Evolutionary conservation across 2,797 vertebrate species (phyloP), one percentile per base, ranked within the genome.

Genomic region (Sebastes hopkinsi): DNA sequence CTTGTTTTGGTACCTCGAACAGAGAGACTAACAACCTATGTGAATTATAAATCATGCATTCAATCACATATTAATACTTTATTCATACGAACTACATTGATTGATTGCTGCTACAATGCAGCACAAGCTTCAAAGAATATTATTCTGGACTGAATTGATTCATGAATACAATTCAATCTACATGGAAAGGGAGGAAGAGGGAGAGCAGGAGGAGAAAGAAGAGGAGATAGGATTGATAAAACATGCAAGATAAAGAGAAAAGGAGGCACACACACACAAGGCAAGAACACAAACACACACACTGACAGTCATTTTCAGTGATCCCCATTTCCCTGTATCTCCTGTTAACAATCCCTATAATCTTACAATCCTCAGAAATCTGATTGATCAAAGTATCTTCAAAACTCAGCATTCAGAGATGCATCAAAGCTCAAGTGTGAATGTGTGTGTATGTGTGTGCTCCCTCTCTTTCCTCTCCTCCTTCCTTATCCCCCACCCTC

Each of bases 281-380:
- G 38, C 6, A 3, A 42, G 23, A 67, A 61, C 36, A 73, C 27
- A 75, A 30, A 69, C 65, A 30, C 58, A 25, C 25, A 34, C 34
- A 34, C 32, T 34, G 32, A 34, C 30, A 32, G 8, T 60, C 67
- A 61, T 79, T 79, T 78, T 67, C 62, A 79, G 23, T 36, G 52
- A 84, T 71, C 25, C 68, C 23, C 18, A 25, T 84, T 78, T 81
- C 38, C 71, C 30, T 66, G 29, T 22, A 54, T 80, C 79, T 76
- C 42, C 61, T 46, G 68, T 72, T 76, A 87, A 86, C 70, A 75
- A 79, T 84, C 67, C 46, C 62, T 74, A 67, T 83, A 81, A 83
- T 86, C 85, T 80, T n/a, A 62, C 84, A 72, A 72, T 82, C 82
- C 86, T 72, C 79, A 55, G 38, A 87, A 85, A 87, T 84, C 72